Evolutionary conservation across 2,113 vertebrate species (phyloP).

Genomic region (Xenopus laevis): DNA sequence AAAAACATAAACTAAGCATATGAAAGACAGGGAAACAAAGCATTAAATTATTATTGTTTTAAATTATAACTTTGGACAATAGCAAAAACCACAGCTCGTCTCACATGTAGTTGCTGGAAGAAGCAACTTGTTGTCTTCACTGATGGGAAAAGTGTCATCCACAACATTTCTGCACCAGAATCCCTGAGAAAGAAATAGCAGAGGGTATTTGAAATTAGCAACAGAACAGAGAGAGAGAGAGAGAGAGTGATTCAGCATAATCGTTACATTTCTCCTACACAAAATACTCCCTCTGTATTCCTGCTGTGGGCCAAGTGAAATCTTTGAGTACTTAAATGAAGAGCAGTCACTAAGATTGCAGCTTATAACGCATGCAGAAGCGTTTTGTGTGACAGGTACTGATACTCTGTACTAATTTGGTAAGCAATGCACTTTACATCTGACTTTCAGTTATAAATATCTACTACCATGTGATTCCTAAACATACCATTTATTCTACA

Average conservation of each 20-base stretch:
- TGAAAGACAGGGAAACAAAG: background rate
- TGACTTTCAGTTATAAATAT: slow-evolving; percentile 23
- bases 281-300: slow-evolving; percentile 10
- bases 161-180: slow-evolving; percentile 89
- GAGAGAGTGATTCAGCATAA: slow-evolving; percentile 12
- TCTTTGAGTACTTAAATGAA: slow-evolving; percentile 47
- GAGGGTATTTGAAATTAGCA: slow-evolving; percentile 12
- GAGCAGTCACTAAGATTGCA: slow-evolving; percentile 35
- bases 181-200: slow-evolving; percentile 66
- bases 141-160: slow-evolving; percentile 87
- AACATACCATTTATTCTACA: slow-evolving; percentile 42
- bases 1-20: no score
- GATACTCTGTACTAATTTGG: slow-evolving; percentile 34
- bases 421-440: slow-evolving; percentile 20
- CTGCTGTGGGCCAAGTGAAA: slow-evolving; percentile 23
- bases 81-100: slow-evolving; percentile 92
- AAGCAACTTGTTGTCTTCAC: slow-evolving; percentile 75
- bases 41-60: no score
- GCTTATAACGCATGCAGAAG: slow-evolving; percentile 36
- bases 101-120: slow-evolving; percentile 76
- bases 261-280: slow-evolving; percentile 22
- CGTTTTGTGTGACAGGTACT: slow-evolving; percentile 16
- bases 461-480: slow-evolving; percentile 19
- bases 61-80: slow-evolving; percentile 87
- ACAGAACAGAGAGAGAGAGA: slow-evolving; percentile 29